Percentiles rank a stretch among this genome's conserved stretches.
phyloP scores from a whole-genome alignment of 2,888 invertebrate species.

The Acronicta leporina region DNA sequence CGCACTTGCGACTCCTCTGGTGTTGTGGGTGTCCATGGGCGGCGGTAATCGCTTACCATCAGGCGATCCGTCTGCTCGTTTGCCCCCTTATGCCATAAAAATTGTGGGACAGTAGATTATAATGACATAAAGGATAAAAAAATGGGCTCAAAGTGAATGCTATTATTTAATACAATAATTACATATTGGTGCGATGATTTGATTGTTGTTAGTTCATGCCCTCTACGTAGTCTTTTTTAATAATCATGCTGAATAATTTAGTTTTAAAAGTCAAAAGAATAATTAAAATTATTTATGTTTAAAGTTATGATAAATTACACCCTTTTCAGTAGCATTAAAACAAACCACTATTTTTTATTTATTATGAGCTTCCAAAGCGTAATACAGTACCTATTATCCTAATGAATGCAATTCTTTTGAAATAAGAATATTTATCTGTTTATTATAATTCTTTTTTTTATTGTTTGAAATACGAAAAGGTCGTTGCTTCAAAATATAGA shows the following conservation, averaged over 20 bases:
- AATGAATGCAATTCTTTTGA: neutral
- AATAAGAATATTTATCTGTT: neutral
- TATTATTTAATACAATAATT: too few relatives aligned
- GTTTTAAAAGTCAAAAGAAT: neutral
- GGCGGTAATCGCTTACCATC: too few relatives aligned
- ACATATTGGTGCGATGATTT: too few relatives aligned
- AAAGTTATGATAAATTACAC: neutral
- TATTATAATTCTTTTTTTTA: neutral
- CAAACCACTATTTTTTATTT: neutral
- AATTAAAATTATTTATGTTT: neutral
- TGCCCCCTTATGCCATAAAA: too few relatives aligned
- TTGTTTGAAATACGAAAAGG: constrained; percentile 6
- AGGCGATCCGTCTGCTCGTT: too few relatives aligned
- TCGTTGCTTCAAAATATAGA: constrained; percentile 5
- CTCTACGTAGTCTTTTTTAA: neutral
- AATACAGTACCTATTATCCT: neutral
- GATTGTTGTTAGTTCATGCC: too few relatives aligned
- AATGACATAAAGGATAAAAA: too few relatives aligned
- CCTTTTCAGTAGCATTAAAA: neutral
- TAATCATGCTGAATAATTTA: neutral
- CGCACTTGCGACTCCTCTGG: too few relatives aligned
- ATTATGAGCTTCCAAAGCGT: neutral
- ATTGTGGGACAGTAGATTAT: too few relatives aligned
- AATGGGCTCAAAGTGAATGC: too few relatives aligned
- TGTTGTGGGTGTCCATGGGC: too few relatives aligned